Base-by-base conservation (phyloP, 2,888 invertebrate genomes). In the Eupithecia inturbata region DNA sequence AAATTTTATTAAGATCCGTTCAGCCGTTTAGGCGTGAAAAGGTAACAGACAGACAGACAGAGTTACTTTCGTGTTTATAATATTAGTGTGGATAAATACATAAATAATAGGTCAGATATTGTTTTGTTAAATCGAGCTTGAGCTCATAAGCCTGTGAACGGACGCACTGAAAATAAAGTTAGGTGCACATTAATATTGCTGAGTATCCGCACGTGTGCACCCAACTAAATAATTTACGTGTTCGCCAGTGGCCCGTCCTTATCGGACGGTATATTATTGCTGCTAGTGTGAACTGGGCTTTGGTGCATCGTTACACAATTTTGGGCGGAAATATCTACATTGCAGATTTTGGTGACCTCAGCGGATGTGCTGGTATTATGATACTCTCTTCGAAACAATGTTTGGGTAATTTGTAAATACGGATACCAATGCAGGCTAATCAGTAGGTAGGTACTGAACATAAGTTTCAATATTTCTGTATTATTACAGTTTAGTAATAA, bases 211-310 rank as follows among this genome's bases (percentile, higher is more conserved):
- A 45, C 64, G 72, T 77, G 76, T 76, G 76, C 76, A 49, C 74
- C 73, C 75, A 71, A 63, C 76, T 74, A 36, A 70, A 75, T 74
- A 79, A 77, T 79, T 78, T 78, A 78, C 78, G 74, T 68, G 67
- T 10, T 39, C 66, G 16, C 60, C 70, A 41, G 67, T 69, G 73
- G 70, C 75, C 75, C 68, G 62, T 19, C 68, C 66, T 67, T 75
- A 76, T 76, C 75, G 60, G 41, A 22, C 71, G 16, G 53, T 76
- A 62, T 66, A 72, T 73, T 76, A 73, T 53, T 73, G 76, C 60
- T 63, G 64, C 64, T 74, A 31, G 71, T 49, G 72, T 64, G 70
- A 39, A 70, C 39, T 36, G 31, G 39, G 49, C 28, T 72, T 63
- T 53, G 28, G 62, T 33, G 64, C 70, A 28, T 33, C 68, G 66